Percentiles rank a stretch among this genome's conserved stretches.
Evolutionary conservation across 2,797 vertebrate genomes (phyloP).

Genomic region (Erethizon dorsatum): DNA sequence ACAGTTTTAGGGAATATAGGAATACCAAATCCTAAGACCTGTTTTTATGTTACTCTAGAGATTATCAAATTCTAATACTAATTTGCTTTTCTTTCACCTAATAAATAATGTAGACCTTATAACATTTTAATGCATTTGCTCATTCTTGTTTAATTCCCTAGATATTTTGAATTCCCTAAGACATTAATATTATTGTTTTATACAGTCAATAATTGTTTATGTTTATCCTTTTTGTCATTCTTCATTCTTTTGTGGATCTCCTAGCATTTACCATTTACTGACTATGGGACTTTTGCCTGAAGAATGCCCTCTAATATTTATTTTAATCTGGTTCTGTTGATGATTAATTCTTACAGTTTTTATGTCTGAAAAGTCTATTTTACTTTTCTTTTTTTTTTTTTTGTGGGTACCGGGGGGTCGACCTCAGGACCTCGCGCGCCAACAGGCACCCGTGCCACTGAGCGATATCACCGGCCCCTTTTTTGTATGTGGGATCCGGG

Average conservation of each 20-base stretch:
- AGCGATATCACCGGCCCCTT: no score
- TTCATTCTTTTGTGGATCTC: background rate
- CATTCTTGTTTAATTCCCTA: background rate
- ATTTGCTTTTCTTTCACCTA: background rate
- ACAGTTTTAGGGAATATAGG: conserved; percentile 3
- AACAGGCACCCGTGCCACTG: no score
- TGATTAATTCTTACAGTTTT: background rate
- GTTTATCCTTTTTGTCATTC: background rate
- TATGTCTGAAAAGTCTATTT: background rate
- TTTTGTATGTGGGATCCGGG: no score
- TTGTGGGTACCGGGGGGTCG: no score
- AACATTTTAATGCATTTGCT: background rate
- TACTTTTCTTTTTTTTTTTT: background rate
- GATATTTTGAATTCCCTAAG: background rate
- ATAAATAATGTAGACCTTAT: background rate
- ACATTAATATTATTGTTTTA: background rate
- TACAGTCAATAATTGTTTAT: background rate
- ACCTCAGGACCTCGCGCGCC: no score
- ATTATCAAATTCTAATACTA: background rate
- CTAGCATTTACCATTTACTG: background rate
- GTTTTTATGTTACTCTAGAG: background rate
- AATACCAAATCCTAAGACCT: background rate
- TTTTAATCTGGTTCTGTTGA: background rate
- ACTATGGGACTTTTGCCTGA: background rate
- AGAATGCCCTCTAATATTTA: background rate